Percentiles rank a stretch among this genome's conserved stretches.
phyloP scores from a whole-genome alignment of 2,113 vertebrate genomes.

The Daphoenositta chrysoptera region DNA sequence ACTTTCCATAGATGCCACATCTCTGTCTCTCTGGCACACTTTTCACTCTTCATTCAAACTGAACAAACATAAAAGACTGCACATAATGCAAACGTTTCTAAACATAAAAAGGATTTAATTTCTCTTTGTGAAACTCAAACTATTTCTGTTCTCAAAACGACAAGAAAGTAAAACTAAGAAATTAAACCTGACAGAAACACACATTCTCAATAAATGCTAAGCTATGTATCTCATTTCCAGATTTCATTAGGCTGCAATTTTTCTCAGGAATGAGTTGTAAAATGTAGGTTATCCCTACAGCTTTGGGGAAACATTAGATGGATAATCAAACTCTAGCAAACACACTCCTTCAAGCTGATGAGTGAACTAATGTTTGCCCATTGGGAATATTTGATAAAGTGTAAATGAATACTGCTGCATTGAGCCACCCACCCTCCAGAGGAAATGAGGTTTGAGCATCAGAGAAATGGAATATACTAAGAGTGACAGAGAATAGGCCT shows the following conservation, averaged over 20 bases:
- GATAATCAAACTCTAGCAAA: conserved; percentile 2
- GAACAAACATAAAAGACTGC: background rate
- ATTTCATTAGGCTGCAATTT: background rate
- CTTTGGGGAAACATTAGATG: background rate
- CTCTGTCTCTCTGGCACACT: background rate
- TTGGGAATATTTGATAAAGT: conserved; percentile 13
- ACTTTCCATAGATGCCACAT: background rate
- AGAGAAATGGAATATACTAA: background rate
- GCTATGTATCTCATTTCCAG: background rate
- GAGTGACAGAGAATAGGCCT: background rate
- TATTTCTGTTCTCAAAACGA: background rate
- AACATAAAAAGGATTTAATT: background rate
- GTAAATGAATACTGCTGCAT: background rate
- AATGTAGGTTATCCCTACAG: background rate
- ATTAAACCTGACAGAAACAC: background rate
- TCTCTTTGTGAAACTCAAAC: background rate
- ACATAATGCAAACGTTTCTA: background rate
- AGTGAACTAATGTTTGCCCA: background rate
- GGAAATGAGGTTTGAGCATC: background rate
- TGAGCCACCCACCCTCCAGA: background rate
- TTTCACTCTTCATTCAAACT: background rate
- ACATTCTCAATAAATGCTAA: background rate
- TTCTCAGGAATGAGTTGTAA: background rate
- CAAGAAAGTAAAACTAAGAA: background rate
- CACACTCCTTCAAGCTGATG: background rate